Evolutionary conservation across 2,888 invertebrate genomes (phyloP).

Genomic region (Eubasilissa splendida): DNA sequence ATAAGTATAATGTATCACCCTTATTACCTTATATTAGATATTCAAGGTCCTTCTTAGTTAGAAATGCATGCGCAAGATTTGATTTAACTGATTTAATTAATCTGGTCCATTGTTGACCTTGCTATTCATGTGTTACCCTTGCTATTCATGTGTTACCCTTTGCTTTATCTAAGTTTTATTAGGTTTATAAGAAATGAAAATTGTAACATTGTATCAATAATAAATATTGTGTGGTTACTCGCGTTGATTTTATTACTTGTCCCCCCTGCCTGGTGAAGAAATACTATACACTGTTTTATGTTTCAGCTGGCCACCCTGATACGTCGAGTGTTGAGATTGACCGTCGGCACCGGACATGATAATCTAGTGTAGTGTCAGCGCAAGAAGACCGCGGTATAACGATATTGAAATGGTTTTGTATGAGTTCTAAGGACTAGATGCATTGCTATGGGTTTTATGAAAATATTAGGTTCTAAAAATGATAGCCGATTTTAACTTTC

Average conservation of each 20-base stretch:
- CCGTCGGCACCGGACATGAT: not conserved
- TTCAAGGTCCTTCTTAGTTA: too few species aligned
- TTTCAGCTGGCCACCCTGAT: slow-evolving; percentile 46
- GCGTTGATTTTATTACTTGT: slow-evolving; percentile 25
- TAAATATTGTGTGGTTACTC: slow-evolving; percentile 13
- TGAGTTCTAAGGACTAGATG: too few species aligned
- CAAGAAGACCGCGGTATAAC: too few species aligned
- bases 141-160: slow-evolving; percentile 28
- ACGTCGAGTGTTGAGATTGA: not conserved
- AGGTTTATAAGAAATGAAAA: slow-evolving; percentile 27
- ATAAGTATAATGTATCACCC: slow-evolving; percentile 56
- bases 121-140: not conserved
- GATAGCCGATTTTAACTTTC: too few species aligned
- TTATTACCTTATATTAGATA: not conserved
- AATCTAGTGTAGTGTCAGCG: too few species aligned
- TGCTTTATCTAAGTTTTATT: slow-evolving; percentile 23
- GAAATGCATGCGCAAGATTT: too few species aligned
- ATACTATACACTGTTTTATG: slow-evolving; percentile 56
- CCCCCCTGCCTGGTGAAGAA: slow-evolving; percentile 34
- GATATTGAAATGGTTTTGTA: too few species aligned
- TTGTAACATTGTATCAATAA: not conserved
- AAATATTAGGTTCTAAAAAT: too few species aligned
- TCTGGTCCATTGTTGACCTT: too few species aligned
- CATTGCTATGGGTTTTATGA: too few species aligned
- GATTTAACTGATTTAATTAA: too few species aligned